These are phyloP conservation scores for Lordiphosa clarofinis DNA, from an alignment of 1,140 invertebrate genomes.

Conservation along the genomic window DNA sequence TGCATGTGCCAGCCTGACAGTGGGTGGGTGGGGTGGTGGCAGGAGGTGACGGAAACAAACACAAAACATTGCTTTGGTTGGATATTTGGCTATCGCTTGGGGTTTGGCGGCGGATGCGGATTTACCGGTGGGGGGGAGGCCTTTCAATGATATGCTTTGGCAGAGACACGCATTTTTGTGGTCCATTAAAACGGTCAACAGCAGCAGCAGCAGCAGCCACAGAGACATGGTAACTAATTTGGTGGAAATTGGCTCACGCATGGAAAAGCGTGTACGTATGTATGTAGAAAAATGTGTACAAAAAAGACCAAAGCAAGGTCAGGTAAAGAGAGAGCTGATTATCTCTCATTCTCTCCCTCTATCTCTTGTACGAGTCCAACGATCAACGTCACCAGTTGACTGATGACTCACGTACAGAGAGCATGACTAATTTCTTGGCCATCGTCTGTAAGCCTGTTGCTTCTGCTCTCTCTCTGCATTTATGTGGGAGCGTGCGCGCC, in stretches of 20 bases:
- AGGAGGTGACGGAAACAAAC: constrained; percentile 34
- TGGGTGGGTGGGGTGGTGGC: background rate
- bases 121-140: constrained; percentile 2
- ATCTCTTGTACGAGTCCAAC: constrained; percentile 5
- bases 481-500: constrained; percentile 55
- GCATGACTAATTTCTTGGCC: constrained; percentile 22
- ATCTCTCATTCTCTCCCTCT: constrained; percentile 21
- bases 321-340: too few species aligned
- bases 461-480: constrained; percentile 15
- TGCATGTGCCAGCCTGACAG: constrained; percentile 1
- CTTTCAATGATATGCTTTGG: constrained; percentile 47
- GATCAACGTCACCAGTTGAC: constrained; percentile 47
- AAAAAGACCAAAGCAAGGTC: constrained; percentile 75
- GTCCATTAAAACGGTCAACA: constrained; percentile 65
- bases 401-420: constrained; percentile 44
- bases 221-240: constrained; percentile 16
- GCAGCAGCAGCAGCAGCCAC: constrained; percentile 31
- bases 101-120: constrained; percentile 41
- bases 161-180: constrained; percentile 61
- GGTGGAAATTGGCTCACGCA: constrained; percentile 39
- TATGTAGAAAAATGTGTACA: constrained; percentile 54
- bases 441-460: constrained; percentile 24
- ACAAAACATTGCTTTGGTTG: constrained; percentile 40
- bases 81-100: constrained; percentile 58
- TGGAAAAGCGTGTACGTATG: constrained; percentile 65